Conservation (phyloP, 2,797 vertebrate species). For the Diplodus puntazzo region DNA sequence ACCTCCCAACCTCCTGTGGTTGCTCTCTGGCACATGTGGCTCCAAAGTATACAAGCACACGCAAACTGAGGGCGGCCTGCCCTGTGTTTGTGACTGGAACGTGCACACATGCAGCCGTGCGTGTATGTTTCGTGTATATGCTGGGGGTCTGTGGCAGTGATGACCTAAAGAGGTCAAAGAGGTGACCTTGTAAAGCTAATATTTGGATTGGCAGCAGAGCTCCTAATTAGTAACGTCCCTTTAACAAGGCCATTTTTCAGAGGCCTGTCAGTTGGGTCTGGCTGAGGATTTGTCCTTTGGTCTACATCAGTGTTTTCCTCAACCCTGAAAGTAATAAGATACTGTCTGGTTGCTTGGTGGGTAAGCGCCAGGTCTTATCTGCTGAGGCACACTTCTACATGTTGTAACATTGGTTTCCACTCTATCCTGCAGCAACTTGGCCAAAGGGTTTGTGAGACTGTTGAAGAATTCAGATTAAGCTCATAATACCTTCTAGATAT, state of each 20-base stretch:
- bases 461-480: constrained; percentile 44
- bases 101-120: neutral
- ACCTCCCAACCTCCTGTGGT: constrained; percentile 77
- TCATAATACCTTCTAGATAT: constrained; percentile 25
- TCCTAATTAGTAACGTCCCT: constrained; percentile 65
- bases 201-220: constrained; percentile 72
- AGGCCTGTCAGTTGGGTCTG: constrained; percentile 32
- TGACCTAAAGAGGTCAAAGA: constrained; percentile 65
- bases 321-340: constrained; percentile 37
- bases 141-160: constrained; percentile 30
- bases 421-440: constrained; percentile 41
- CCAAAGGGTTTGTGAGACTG: constrained; percentile 29
- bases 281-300: constrained; percentile 25
- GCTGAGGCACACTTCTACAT: constrained; percentile 32
- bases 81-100: constrained; percentile 39
- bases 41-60: constrained; percentile 74
- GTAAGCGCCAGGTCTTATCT: constrained; percentile 55
- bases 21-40: constrained; percentile 64
- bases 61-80: constrained; percentile 47
- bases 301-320: constrained; percentile 49
- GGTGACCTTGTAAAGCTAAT: constrained; percentile 73
- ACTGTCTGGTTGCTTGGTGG: constrained; percentile 44
- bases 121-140: constrained; percentile 20
- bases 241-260: constrained; percentile 44
- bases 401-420: constrained; percentile 52